Evolutionary conservation across 2,113 vertebrate species (phyloP), one percentile per base, ranked within the genome.

Genomic region (Megaleporinus macrocephalus): DNA sequence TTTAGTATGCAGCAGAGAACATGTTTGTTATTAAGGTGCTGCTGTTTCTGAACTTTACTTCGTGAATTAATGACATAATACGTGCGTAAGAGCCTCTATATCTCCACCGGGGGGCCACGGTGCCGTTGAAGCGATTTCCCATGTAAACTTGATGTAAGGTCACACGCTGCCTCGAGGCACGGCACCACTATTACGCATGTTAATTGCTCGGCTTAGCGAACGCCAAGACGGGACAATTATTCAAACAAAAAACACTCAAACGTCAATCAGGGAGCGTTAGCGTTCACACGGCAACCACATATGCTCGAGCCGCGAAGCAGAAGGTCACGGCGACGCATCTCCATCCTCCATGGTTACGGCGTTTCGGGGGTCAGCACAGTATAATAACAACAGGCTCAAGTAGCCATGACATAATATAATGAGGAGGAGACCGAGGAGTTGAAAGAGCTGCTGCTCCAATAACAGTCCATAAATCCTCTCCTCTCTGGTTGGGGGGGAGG

Each of bases 121-220:
- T 18, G 18, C 33, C 30, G n/a, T n/a, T n/a, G n/a, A 53, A 69
- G 65, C 76, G 24, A 51, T 78, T 68, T 78, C 51, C n/a, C 15
- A 16, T 73, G 30, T 53, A 51, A 63, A 76, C 63, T 20, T 27
- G 30, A 70, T 62, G 24, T 29, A 22, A 69, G 70, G 79, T 24
- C 44, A 76, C 44, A 74, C 12, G 14, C 22, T 55, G 80, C 79
- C 76, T 79, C 62, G n/a, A 70, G 80, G 62, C 68, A 78, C 55
- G 24, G 44, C 65, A 70, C 5, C 10, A 11, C 76, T 71, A 75
- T 82, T 79, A 41, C 82, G 63, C n/a, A 82, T 55, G 66, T 85
- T 85, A 75, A 79, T 79, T 70, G 70, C 51, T 70, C 74, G 49
- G 27, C 41, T 22, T 59, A 74, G 24, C 68, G 51, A 76, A 74